phyloP scores from a whole-genome alignment of 2,113 vertebrate genomes.

The Sylvilagus bachmani region DNA sequence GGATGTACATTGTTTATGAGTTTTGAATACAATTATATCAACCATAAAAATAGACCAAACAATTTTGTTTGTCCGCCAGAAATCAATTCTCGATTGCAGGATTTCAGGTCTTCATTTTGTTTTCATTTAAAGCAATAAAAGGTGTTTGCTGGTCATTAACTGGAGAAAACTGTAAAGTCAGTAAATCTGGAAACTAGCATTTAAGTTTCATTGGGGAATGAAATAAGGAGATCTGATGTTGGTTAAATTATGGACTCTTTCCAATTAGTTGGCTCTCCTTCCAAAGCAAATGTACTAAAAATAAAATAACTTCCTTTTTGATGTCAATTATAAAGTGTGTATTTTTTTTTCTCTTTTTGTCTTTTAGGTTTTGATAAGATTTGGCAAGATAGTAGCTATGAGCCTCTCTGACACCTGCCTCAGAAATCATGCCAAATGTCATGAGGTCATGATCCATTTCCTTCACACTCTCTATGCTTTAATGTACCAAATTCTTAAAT shows the following conservation, averaged over 20 bases:
- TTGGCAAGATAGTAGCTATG: constrained; percentile 80
- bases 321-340: constrained; percentile 79
- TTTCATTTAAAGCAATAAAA: constrained; percentile 84
- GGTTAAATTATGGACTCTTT: constrained; percentile 82
- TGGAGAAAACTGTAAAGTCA: constrained; percentile 75
- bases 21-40: constrained; percentile 86
- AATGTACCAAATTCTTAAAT: constrained; percentile 74
- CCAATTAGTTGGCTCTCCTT: constrained; percentile 79
- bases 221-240: constrained; percentile 67
- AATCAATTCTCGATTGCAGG: constrained; percentile 84
- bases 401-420: constrained; percentile 79
- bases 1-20: constrained; percentile 84
- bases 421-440: constrained; percentile 81
- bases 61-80: constrained; percentile 85
- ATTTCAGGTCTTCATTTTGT: constrained; percentile 84
- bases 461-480: constrained; percentile 76
- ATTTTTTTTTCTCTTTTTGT: constrained; percentile 76
- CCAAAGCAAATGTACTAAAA: constrained; percentile 83
- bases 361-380: constrained; percentile 84
- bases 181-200: constrained; percentile 81
- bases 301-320: constrained; percentile 83
- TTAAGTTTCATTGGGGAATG: constrained; percentile 79
- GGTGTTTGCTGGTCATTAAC: constrained; percentile 81
- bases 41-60: constrained; percentile 88
- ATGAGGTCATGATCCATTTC: constrained; percentile 76